Base-by-base conservation (phyloP, 1,140 invertebrate species). In the Pantala flavescens region DNA sequence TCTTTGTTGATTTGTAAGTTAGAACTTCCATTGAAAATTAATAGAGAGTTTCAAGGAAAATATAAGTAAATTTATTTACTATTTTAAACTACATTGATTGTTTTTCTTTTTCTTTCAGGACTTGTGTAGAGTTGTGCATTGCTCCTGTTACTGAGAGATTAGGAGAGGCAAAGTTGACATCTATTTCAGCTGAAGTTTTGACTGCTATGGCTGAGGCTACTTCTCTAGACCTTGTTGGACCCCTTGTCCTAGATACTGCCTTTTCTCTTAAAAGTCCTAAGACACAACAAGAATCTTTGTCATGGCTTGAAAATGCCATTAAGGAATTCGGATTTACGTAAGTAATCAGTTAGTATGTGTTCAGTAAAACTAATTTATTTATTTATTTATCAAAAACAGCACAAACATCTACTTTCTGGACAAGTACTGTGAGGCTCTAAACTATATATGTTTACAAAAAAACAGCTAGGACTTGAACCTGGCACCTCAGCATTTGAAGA, bases 181-280 rank as follows among this genome's bases (percentile, higher is more conserved):
- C 84, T 0, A 79, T 86, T 16, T 91, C 91, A 0, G 85, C 85
- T 19, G 91, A 94, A 72, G 89, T 89, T 9, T 83, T 97, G 0
- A 90, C 90, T 0, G 85, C 87, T 36, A 88, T 95, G 70, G 89
- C 92, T 0, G 93, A 96, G 79, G 89, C 90, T 0, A 90, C 89
- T 23, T 89, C 86, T 55, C 83, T 97, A 23, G 91, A 95, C 74
- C 89, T 89, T 77, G 87, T 96, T 0, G 85, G 90, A 10, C 86
- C 86, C 70, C 88, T 91, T 80, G 88, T 91, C 7, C 79, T 93
- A 0, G 84, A 87, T 9, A 91, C 88, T 81, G 90, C 92, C 0
- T 93, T 95, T 81, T 90, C 81, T 71, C 93, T 96, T 81, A 96
- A 95, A 82, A 97, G 92, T 81, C 95, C 95, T 0, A 96, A 96